These are phyloP conservation scores for Thermophis baileyi DNA, from an alignment of 2,113 vertebrate species.

Conservation along the genomic window DNA sequence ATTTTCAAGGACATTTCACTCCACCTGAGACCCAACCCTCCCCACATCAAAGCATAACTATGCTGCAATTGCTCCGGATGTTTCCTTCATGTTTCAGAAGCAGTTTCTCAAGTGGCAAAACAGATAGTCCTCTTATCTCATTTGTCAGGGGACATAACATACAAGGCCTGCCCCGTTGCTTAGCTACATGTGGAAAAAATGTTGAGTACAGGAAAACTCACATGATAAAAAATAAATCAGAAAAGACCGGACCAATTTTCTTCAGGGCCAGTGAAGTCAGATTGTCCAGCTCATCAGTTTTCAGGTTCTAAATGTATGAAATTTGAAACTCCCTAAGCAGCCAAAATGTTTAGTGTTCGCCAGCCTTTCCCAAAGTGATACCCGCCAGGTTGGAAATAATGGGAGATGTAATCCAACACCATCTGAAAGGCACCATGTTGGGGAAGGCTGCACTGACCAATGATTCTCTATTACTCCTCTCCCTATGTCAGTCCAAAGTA, in stretches of 20 bases:
- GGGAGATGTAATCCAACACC: neutral
- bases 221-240: conserved; percentile 36
- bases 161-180: neutral
- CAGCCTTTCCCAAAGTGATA: neutral
- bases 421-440: neutral
- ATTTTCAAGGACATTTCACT: neutral
- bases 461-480: conserved; percentile 40
- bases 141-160: neutral
- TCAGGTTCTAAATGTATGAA: conserved; percentile 32
- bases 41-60: neutral
- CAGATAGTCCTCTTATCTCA: neutral
- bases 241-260: neutral
- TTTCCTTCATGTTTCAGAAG: neutral
- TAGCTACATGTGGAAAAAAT: conserved; percentile 25
- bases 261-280: conserved; percentile 18
- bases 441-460: conserved; percentile 43
- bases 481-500: conserved; percentile 53
- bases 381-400: neutral
- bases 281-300: conserved; percentile 19
- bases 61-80: neutral
- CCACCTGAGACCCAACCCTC: neutral
- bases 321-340: conserved; percentile 48
- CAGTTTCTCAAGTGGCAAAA: neutral
- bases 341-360: neutral
- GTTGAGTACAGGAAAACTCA: conserved; percentile 34